These are phyloP conservation scores for Euthynnus affinis DNA, from an alignment of 2,797 vertebrate species.

Conservation along the genomic window DNA sequence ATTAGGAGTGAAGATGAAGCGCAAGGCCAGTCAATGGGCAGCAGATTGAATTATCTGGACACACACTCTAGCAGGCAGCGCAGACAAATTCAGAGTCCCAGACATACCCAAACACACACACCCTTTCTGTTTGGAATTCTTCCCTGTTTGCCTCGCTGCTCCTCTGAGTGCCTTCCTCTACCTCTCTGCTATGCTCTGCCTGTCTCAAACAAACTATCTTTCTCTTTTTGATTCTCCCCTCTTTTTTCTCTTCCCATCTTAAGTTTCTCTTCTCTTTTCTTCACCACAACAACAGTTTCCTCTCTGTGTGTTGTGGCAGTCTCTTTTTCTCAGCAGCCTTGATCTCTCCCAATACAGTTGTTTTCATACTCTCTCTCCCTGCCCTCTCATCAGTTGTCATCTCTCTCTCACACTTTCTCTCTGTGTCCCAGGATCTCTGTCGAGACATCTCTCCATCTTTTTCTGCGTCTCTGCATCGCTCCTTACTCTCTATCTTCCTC, in stretches of 20 bases:
- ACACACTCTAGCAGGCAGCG: slow-evolving; percentile 70
- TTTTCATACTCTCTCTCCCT: slow-evolving; percentile 47
- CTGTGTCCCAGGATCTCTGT: slow-evolving; percentile 32
- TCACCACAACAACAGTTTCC: slow-evolving; percentile 53
- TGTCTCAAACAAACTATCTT: slow-evolving; percentile 61
- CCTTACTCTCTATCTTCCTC: slow-evolving; percentile 27
- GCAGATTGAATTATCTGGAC: slow-evolving; percentile 87
- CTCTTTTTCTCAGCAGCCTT: slow-evolving; percentile 48
- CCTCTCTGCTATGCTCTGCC: slow-evolving; percentile 57
- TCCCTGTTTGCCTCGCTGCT: slow-evolving; percentile 64
- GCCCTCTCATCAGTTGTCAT: slow-evolving; percentile 68
- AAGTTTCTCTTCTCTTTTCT: slow-evolving; percentile 31
- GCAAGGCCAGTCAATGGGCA: slow-evolving; percentile 84
- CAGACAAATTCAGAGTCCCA: slow-evolving; percentile 65
- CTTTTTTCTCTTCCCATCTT: slow-evolving; percentile 39
- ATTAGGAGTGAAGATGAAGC: slow-evolving; percentile 86
- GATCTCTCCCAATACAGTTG: slow-evolving; percentile 63
- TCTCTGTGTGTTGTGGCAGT: slow-evolving; percentile 54
- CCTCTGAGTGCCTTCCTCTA: slow-evolving; percentile 58
- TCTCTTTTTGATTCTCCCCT: slow-evolving; percentile 54
- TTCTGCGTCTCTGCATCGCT: slow-evolving; percentile 38
- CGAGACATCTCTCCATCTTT: slow-evolving; percentile 60
- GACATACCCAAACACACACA: slow-evolving; percentile 33
- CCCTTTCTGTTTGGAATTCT: slow-evolving; percentile 69
- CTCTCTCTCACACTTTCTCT: slow-evolving; percentile 35